Evolutionary conservation across 2,888 invertebrate species (phyloP), one percentile per base, ranked within the genome.

Genomic region (Muschampia plurimacula): DNA sequence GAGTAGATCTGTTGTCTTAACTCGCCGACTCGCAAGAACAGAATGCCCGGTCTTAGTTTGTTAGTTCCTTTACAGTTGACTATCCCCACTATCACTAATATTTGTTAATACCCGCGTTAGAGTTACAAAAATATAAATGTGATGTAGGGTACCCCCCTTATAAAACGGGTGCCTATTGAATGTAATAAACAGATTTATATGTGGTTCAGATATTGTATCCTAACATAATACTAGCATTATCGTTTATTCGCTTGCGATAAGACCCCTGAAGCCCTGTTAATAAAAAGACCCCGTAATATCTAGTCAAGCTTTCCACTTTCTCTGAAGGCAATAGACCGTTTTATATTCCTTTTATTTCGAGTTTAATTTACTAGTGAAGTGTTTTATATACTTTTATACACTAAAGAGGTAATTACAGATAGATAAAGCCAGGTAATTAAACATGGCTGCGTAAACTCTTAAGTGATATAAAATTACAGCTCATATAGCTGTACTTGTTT

Each of bases 231-330:
- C 9, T 44, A 46, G 3, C 12, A 46, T 4, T 46, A 46, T 46
- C 46, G n/a, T 52, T 52, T 52, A 6, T 15, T 2, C 5, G 49
- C 49, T 52, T 52, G 49, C 7, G 15, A 6, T 52, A 15, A 52
- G 6, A n/a, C 49, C n/a, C n/a, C n/a, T n/a, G n/a, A 2, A 15
- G 52, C 6, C 2, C 15, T 52, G 2, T 52, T 52, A 52, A 52
- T 52, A 52, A 52, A 52, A 52, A 52, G 52, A 52, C 15, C 52
- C 52, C 52, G 15, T 52, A 52, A 15, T 52, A 52, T 52, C 52
- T 15, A 15, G 15, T 15, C 15, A 15, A 52, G 52, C 52, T 52
- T 52, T 52, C 52, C 7, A 52, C 52, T 52, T 52, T 52, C 52
- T 52, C 52, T 52, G 44, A 52, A 52, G 15, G 52, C 52, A 52